Evolutionary conservation across 2,888 invertebrate species (phyloP), one percentile per base, ranked within the genome.

Genomic region (Trissolcus japonicus): DNA sequence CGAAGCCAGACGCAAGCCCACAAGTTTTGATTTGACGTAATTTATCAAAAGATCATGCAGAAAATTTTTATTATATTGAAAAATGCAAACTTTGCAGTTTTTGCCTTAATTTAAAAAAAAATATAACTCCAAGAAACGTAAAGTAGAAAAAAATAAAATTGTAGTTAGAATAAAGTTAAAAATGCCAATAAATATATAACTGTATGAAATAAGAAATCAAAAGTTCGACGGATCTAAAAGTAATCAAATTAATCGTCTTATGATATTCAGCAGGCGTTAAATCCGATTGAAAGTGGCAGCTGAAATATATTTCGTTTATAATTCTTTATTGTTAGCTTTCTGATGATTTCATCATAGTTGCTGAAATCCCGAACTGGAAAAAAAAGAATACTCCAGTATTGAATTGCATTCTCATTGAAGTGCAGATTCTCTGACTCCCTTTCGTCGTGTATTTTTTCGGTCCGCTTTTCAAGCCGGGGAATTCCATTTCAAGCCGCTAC

Each of bases 271-370:
- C 35, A 16, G 35, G 35, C 35, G 35, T 35, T 7, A 9, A 35
- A 35, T 35, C 53, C 53, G 59, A 51, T 65, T 53, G 56, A 57
- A 74, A 69, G 35, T 11, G 35, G 35, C 7, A 51, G 19, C 11
- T 51, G 19, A 51, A 51, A 51, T 51, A 35, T 35, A 67, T 66
- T 61, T 66, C 66, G 59, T 74, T 71, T 71, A 62, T 62, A 62
- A 74, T 71, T 69, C 61, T 35, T 62, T 68, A 61, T 78, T 78
- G 69, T 78, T 61, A 71, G 48, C 54, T 57, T 50, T 54, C 62
- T 77, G 73, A 77, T 77, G 73, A 74, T 71, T 74, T 74, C 66
- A 71, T 78, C 78, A 59, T 67, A 71, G 78, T 78, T 74, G 65
- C 21, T 55, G 56, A 66, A 61, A 43, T 73, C 73, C 19, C 60